Conservation (phyloP, 2,888 invertebrate genomes). For the Chaitophorus viminalis region DNA sequence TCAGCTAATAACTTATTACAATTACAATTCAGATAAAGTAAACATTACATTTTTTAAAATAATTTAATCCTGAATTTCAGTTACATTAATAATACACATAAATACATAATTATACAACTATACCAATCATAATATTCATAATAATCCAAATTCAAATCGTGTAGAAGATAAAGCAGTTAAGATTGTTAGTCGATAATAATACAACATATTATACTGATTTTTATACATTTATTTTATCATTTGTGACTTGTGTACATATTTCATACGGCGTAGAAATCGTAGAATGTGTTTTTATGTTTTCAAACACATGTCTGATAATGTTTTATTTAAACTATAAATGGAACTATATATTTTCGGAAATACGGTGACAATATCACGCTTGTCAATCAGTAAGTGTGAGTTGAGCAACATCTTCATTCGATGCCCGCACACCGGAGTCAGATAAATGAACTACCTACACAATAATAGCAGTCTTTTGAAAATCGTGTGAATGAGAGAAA, state of each 20-base stretch:
- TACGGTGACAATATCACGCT: constrained; percentile 40
- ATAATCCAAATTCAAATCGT: background rate
- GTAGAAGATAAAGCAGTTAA: background rate
- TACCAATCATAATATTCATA: too few relatives aligned
- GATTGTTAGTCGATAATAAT: background rate
- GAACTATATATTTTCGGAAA: constrained; percentile 47
- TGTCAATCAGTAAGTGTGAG: constrained; percentile 29
- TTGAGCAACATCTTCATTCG: constrained; percentile 38
- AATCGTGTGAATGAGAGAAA: background rate
- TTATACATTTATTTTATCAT: constrained; percentile 32
- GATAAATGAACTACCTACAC: background rate
- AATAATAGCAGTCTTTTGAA: constrained; percentile 25
- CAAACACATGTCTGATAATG: constrained; percentile 1
- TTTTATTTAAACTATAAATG: constrained; percentile 5
- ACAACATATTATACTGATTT: constrained; percentile 10
- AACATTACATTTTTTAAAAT: too few relatives aligned
- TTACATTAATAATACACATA: too few relatives aligned
- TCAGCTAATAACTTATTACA: too few relatives aligned
- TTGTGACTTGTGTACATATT: constrained; percentile 16
- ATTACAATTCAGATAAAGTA: too few relatives aligned
- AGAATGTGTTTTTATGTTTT: constrained; percentile 27
- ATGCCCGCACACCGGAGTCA: background rate
- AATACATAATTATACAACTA: too few relatives aligned
- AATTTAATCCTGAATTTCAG: too few relatives aligned
- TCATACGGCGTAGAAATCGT: constrained; percentile 30